These are phyloP conservation scores for Pyrochroa serraticornis DNA, from an alignment of 2,888 invertebrate genomes.

Conservation along the genomic window DNA sequence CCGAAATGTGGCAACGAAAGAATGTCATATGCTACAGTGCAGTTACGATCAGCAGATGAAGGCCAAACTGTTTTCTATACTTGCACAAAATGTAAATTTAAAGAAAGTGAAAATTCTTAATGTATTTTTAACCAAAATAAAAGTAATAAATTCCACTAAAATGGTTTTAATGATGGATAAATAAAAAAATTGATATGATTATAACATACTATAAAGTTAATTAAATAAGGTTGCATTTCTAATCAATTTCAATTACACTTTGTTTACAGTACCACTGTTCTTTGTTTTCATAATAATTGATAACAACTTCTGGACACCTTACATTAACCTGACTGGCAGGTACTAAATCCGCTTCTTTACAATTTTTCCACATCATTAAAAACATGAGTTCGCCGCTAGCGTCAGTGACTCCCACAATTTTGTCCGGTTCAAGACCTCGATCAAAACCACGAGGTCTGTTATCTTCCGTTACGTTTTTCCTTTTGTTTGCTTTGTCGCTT, in stretches of 20 bases:
- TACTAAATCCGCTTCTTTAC: constrained; percentile 70
- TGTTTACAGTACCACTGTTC: constrained; percentile 49
- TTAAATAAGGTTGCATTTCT: too few relatives aligned
- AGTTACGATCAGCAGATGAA: constrained; percentile 97
- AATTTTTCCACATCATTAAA: constrained; percentile 84
- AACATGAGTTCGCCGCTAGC: constrained; percentile 88
- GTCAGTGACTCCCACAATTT: constrained; percentile 89
- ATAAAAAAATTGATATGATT: too few relatives aligned
- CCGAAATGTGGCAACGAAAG: constrained; percentile 86
- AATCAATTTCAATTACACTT: constrained; percentile 51
- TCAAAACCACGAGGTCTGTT: constrained; percentile 74
- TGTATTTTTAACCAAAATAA: too few relatives aligned
- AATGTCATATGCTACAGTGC: constrained; percentile 95
- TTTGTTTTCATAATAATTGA: constrained; percentile 68
- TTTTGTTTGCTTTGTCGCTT: constrained; percentile 23
- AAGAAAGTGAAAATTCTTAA: constrained; percentile 77
- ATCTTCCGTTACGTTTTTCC: constrained; percentile 53
- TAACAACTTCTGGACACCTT: constrained; percentile 67
- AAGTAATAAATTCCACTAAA: too few relatives aligned
- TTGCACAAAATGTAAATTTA: constrained; percentile 88
- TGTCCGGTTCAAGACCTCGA: constrained; percentile 78
- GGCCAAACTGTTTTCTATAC: constrained; percentile 99
- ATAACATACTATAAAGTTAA: too few relatives aligned
- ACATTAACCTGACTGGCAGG: constrained; percentile 66
- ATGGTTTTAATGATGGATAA: too few relatives aligned